Evolutionary conservation across 2,113 vertebrate genomes (phyloP), one percentile per base, ranked within the genome.

Genomic region (Nestor notabilis): DNA sequence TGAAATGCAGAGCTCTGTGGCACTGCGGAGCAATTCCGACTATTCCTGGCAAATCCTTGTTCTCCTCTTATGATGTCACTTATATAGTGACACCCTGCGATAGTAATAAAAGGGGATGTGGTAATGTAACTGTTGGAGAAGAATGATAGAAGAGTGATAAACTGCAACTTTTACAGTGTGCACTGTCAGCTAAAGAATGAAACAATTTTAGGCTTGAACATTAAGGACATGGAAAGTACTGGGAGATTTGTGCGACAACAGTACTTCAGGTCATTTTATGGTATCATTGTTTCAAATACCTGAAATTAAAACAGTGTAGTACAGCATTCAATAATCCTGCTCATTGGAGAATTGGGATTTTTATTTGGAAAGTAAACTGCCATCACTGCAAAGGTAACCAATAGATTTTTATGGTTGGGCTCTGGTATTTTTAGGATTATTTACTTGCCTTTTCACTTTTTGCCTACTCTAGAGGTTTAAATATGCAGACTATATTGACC

Each of bases 161-260:
- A 96, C 87, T 85, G 84, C 74, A 87, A 82, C 81, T 96, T 93
- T 93, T 84, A 89, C 85, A 95, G 37, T 95, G 71, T 95, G 92
- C 92, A 68, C 94, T 80, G 89, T 97, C 93, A 96, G 95, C 96
- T 95, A 89, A 96, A 97, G 93, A 87, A 96, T 92, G 76, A 61
- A 95, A 95, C 94, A 75, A 84, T 97, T 95, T 91, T 37, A 47
- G 76, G n/a, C 87, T 81, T 49, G 71, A 96, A 52, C 87, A 89
- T 93, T 95, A 88, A 90, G 91, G 83, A 89, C 53, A 49, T 9
- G 3, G 60, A 88, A 95, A 95, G 79, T 84, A 79, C 79, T 88
- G 5, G 20, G 37, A 95, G 95, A 96, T 92, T 95, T 95, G 96
- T 84, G 83, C 6, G 3, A 6, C 65, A 84, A 52, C 90, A 85